Base-by-base conservation (phyloP, 2,888 invertebrate genomes). In the Galeruca laticollis region DNA sequence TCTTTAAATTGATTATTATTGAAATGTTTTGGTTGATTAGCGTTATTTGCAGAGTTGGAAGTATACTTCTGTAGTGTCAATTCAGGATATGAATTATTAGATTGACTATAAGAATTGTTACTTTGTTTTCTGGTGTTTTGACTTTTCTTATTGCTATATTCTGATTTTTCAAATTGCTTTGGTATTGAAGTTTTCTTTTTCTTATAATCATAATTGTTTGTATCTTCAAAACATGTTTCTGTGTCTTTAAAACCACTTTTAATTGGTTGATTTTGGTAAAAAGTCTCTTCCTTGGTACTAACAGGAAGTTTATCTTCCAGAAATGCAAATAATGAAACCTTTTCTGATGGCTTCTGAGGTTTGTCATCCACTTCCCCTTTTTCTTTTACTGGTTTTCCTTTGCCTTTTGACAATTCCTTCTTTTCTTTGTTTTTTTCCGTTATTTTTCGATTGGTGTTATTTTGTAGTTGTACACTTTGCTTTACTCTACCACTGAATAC, bases 311-410 rank as follows among this genome's bases (percentile, higher is more conserved):
- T 95, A 79, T 93, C 91, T 82, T 94, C 94, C 9, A 95, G 87
- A 82, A 94, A 95, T 83, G 94, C 93, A 84, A 94, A 95, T 2
- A 95, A 85, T 0, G 93, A 94, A 1, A 94, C 91, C 85, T 92
- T 93, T 52, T 92, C 92, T 11, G 93, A 91, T 0, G 95, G 94
- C 83, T 94, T 94, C 8, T 90, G 88, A 1, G 87, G 87, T 37
- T 88, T 87, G 60, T 88, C 88, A 70, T 90, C 90, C 51, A 88
- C 88, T 71, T 89, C 89, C 5, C 26, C 52, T 66, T 82, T 86
- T 26, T 84, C 84, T 61, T 69, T 76, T 37, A 57, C 52, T 8
- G 60, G 61, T 70, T 75, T 80, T 8, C 68, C 72, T 65, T 69
- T 73, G 20, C 33, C 18, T 56, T 68, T 73, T 10, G 37, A 64